phyloP scores from a whole-genome alignment of 2,797 vertebrate genomes.

The Tamandua tetradactyla region DNA sequence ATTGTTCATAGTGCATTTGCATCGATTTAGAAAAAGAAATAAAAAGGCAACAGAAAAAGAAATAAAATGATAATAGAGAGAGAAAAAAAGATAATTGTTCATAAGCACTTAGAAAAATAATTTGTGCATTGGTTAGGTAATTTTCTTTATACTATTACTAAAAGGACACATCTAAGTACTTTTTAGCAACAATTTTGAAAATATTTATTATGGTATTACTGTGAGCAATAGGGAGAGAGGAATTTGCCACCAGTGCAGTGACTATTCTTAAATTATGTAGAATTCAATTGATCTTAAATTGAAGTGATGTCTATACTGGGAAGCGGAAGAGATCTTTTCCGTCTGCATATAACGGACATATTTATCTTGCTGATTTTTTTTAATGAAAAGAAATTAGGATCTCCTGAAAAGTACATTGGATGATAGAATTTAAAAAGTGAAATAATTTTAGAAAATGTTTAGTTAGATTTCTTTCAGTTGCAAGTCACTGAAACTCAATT shows the following conservation, averaged over 20 bases:
- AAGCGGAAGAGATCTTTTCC: background rate
- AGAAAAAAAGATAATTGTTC: background rate
- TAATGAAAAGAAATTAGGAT: background rate
- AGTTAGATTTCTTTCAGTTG: background rate
- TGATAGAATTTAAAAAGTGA: background rate
- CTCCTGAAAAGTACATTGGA: background rate
- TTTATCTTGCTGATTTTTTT: background rate
- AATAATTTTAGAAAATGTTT: background rate
- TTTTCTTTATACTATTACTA: background rate
- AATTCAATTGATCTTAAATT: background rate
- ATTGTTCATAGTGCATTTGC: background rate
- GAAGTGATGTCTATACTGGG: background rate
- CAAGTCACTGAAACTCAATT: background rate
- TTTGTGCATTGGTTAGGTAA: background rate
- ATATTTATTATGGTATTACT: background rate
- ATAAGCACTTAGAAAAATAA: background rate
- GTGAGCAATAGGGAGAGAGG: background rate
- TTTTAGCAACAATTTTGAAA: background rate
- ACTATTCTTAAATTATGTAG: background rate
- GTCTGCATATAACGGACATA: background rate
- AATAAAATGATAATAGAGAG: no score
- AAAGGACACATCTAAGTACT: background rate
- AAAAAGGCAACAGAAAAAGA: no score
- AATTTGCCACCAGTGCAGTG: background rate
- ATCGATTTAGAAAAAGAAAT: no score